These are phyloP conservation scores for Boulengeromyrus knoepffleri DNA, from an alignment of 2,113 vertebrate species.

Conservation along the genomic window DNA sequence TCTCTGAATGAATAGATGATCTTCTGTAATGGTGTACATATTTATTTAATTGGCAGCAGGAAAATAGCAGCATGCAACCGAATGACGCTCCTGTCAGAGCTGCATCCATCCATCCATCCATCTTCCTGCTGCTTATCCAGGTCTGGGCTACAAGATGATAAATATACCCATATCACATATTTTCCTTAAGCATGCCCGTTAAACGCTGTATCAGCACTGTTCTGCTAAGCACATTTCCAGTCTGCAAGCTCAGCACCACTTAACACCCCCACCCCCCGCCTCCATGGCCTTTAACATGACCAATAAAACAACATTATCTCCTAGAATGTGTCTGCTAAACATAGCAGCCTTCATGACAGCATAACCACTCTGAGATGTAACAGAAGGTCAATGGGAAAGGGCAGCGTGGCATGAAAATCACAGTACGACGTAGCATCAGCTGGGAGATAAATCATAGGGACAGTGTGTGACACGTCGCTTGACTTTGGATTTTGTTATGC, in stretches of 20 bases:
- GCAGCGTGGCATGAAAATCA: neutral
- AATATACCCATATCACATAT: neutral
- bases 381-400: neutral
- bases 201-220: constrained; percentile 14
- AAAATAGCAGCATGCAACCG: neutral
- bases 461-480: neutral
- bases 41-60: neutral
- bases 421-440: neutral
- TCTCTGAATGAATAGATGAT: neutral
- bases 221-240: neutral
- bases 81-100: neutral
- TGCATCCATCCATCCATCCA: neutral
- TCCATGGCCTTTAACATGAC: neutral
- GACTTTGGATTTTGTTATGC: neutral
- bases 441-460: neutral
- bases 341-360: neutral
- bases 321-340: neutral
- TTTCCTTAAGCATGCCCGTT: neutral
- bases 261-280: neutral
- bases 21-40: neutral
- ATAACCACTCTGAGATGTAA: neutral
- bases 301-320: neutral
- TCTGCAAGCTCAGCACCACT: constrained; percentile 12
- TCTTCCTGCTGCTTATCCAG: neutral
- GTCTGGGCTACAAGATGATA: neutral